These are phyloP conservation scores for Suricata suricatta DNA, from an alignment of 2,113 vertebrate species.

Conservation along the genomic window DNA sequence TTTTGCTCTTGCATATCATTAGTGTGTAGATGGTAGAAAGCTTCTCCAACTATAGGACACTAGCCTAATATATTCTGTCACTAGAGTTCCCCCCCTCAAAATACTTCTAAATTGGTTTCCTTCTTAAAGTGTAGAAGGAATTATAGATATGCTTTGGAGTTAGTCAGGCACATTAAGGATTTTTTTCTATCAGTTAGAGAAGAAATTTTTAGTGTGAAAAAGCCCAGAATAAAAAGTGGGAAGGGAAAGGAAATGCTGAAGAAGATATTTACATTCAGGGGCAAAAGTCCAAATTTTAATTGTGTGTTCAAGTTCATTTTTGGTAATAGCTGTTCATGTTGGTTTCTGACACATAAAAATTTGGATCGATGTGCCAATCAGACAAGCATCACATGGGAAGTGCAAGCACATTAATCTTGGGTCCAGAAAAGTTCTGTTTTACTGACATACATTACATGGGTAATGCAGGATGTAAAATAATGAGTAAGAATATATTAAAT, in stretches of 20 bases:
- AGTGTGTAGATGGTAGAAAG: not conserved
- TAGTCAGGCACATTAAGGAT: not conserved
- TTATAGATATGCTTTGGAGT: not conserved
- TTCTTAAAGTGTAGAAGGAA: slow-evolving; percentile 16
- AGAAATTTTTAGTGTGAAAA: not conserved
- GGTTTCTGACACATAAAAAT: not conserved
- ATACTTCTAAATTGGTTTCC: not conserved
- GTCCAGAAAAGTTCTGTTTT: not conserved
- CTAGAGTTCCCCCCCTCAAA: not conserved
- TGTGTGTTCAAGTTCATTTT: not conserved
- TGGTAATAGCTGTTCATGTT: not conserved
- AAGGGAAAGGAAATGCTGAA: not conserved
- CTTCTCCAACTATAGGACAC: not conserved
- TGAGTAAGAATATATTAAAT: not conserved
- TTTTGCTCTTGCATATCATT: not conserved
- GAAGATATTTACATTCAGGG: not conserved
- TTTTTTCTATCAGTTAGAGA: not conserved
- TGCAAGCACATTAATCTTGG: not conserved
- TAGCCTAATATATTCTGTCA: not conserved
- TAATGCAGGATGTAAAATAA: not conserved
- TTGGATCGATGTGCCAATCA: not conserved
- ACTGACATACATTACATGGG: not conserved
- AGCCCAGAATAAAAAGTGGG: not conserved
- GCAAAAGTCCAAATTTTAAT: slow-evolving; percentile 1
- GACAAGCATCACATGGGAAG: not conserved